These are phyloP conservation scores for Hetaerina americana DNA, from an alignment of 1,140 invertebrate genomes.

Conservation along the genomic window DNA sequence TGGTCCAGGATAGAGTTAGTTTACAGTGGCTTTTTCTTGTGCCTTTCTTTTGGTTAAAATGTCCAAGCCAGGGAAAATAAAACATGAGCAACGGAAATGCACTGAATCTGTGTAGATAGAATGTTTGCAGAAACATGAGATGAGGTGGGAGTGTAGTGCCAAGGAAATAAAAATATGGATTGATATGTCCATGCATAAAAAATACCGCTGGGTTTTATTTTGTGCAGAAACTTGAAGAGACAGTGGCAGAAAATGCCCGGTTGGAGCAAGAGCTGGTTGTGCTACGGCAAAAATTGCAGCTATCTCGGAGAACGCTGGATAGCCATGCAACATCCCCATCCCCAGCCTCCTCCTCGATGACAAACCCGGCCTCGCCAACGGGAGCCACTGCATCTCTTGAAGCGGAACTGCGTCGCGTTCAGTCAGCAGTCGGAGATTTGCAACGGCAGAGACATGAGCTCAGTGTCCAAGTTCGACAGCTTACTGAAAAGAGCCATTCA, in stretches of 20 bases:
- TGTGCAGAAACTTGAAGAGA: conserved; percentile 74
- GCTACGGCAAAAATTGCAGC: conserved; percentile 68
- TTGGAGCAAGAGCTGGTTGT: conserved; percentile 77
- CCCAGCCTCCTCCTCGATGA: conserved; percentile 9
- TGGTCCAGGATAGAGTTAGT: no score
- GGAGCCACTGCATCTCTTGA: conserved; percentile 52
- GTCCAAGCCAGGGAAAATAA: no score
- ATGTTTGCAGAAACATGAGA: no score
- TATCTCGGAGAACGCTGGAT: conserved; percentile 35
- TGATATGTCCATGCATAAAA: no score
- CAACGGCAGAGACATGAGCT: conserved; percentile 69
- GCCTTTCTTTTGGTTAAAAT: no score
- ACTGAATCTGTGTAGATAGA: no score
- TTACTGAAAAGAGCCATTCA: conserved; percentile 59
- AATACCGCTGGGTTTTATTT: no score
- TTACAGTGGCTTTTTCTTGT: no score
- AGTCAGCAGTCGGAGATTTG: conserved; percentile 69
- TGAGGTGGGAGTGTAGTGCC: no score
- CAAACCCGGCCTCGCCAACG: neutral
- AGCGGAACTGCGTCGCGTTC: conserved; percentile 66
- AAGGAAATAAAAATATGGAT: no score
- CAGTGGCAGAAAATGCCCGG: conserved; percentile 73
- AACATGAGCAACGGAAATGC: no score
- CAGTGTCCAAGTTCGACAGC: conserved; percentile 62
- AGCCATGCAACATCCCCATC: neutral